phyloP scores from a whole-genome alignment of 2,888 invertebrate species.

The Mylabris sibirica region DNA sequence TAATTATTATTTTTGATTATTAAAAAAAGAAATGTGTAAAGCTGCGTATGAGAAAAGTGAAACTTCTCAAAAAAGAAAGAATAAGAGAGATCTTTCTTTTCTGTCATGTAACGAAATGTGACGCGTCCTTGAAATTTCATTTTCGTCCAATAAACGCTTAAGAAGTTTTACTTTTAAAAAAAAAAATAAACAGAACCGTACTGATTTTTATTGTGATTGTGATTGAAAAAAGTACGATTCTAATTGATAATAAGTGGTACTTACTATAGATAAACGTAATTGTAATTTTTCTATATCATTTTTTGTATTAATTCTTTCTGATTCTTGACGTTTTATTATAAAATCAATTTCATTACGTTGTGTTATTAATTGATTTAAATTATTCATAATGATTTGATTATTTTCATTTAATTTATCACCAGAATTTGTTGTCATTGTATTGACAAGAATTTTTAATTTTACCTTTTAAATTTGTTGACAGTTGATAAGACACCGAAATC shows the following conservation, averaged over 20 bases:
- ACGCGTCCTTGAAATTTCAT: too few species aligned
- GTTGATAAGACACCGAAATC: neutral
- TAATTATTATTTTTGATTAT: constrained; percentile 39
- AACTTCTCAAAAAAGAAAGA: too few species aligned
- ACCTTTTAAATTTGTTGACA: constrained; percentile 15
- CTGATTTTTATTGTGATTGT: too few species aligned
- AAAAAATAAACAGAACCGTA: neutral
- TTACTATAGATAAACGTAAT: constrained; percentile 54
- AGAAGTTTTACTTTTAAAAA: too few species aligned
- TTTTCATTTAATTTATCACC: constrained; percentile 45
- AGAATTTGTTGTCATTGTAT: constrained; percentile 26
- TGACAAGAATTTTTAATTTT: neutral
- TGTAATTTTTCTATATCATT: constrained; percentile 53
- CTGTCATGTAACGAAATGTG: too few species aligned
- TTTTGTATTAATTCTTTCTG: constrained; percentile 49
- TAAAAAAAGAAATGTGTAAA: too few species aligned
- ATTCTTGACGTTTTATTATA: constrained; percentile 52
- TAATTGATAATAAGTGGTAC: neutral
- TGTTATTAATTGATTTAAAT: constrained; percentile 45
- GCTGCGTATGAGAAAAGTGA: too few species aligned
- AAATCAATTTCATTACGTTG: constrained; percentile 51
- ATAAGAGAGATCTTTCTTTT: too few species aligned
- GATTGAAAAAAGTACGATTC: too few species aligned
- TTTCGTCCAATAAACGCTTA: too few species aligned
- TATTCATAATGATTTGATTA: constrained; percentile 52